These are phyloP conservation scores for Masnerella sp. DNA, from an alignment of 2,888 invertebrate genomes.

Conservation along the genomic window DNA sequence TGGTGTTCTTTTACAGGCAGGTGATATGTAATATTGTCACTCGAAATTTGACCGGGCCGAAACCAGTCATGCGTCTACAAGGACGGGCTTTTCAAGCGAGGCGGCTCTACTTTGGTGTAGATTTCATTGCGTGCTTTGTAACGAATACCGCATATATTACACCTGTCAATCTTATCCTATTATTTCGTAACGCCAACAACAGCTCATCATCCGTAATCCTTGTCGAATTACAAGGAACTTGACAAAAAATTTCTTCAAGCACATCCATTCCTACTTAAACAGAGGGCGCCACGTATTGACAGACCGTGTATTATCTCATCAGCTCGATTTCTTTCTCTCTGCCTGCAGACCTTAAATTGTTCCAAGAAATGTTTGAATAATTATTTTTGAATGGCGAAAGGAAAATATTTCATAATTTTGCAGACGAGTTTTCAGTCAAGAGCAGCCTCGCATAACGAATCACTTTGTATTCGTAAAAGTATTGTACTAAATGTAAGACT, in stretches of 20 bases:
- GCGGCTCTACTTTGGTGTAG: conserved; percentile 63
- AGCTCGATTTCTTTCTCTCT: too few relatives aligned
- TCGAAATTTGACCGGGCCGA: conserved; percentile 66
- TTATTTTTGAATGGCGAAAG: conserved; percentile 10
- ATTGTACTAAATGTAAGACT: conserved; percentile 62
- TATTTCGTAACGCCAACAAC: conserved; percentile 35
- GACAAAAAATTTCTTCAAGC: neutral
- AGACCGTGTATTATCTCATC: neutral
- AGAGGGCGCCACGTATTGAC: conserved; percentile 6
- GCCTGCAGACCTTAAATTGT: neutral
- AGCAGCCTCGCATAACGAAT: conserved; percentile 49
- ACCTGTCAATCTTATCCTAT: conserved; percentile 53
- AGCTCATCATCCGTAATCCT: conserved; percentile 25
- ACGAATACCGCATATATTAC: conserved; percentile 66
- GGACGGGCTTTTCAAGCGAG: conserved; percentile 64
- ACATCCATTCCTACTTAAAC: neutral
- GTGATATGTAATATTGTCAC: conserved; percentile 65
- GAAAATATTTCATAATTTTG: conserved; percentile 15
- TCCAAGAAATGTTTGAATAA: neutral
- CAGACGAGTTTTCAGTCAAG: conserved; percentile 10
- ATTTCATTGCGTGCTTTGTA: conserved; percentile 68
- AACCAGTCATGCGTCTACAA: conserved; percentile 64
- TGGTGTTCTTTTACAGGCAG: conserved; percentile 62
- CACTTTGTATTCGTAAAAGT: conserved; percentile 45
- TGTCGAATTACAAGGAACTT: conserved; percentile 12